phyloP scores from a whole-genome alignment of 2,888 invertebrate species.

The Hecatera dysodea region DNA sequence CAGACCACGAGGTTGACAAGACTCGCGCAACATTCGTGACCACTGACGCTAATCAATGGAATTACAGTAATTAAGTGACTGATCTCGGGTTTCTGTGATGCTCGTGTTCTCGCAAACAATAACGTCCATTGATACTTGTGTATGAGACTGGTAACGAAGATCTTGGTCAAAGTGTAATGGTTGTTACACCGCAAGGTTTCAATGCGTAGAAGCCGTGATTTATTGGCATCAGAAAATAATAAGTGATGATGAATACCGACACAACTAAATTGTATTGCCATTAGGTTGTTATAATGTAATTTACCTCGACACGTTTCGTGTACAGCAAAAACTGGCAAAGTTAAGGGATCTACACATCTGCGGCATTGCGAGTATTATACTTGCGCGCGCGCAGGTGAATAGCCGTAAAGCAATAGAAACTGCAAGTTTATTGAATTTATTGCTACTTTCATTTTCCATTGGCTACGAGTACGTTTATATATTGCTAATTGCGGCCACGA shows the following conservation, averaged over 20 bases:
- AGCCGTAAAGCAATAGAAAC: slow-evolving; percentile 46
- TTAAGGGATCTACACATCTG: slow-evolving; percentile 26
- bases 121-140: slow-evolving; percentile 1
- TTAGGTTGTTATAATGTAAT: slow-evolving; percentile 63
- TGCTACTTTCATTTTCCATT: slow-evolving; percentile 51
- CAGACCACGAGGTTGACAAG: slow-evolving; percentile 26
- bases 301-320: slow-evolving; percentile 71
- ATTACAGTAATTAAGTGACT: slow-evolving; percentile 30
- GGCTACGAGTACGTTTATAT: slow-evolving; percentile 21
- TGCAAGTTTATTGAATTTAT: slow-evolving; percentile 56
- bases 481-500: slow-evolving; percentile 18
- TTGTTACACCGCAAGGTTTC: neutral
- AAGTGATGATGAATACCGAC: slow-evolving; percentile 32
- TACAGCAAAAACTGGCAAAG: slow-evolving; percentile 36
- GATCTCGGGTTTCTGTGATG: slow-evolving; percentile 23
- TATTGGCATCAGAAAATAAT: slow-evolving; percentile 30
- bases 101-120: neutral
- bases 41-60: slow-evolving; percentile 8
- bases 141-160: neutral
- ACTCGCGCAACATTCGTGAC: slow-evolving; percentile 48
- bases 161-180: neutral
- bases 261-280: slow-evolving; percentile 44
- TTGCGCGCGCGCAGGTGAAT: slow-evolving; percentile 19
- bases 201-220: slow-evolving; percentile 2
- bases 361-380: slow-evolving; percentile 21